These are phyloP conservation scores for Thaleichthys pacificus DNA, from an alignment of 2,797 vertebrate species.

Conservation along the genomic window DNA sequence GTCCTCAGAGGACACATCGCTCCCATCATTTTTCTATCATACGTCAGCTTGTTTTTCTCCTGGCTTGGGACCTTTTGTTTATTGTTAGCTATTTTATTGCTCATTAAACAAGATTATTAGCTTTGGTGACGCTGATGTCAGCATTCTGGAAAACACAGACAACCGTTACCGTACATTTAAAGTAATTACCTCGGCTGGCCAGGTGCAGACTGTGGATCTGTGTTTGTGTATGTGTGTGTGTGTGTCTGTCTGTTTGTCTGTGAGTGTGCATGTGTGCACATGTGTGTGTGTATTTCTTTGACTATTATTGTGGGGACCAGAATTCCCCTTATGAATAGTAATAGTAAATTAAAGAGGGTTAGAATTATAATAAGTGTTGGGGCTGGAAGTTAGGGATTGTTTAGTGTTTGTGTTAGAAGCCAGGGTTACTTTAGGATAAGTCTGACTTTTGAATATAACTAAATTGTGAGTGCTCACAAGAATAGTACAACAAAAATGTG, in stretches of 20 bases:
- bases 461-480: too few relatives aligned
- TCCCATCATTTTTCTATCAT: conserved; percentile 1
- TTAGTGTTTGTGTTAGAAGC: too few relatives aligned
- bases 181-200: conserved; percentile 50
- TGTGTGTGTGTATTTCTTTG: neutral
- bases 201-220: conserved; percentile 40
- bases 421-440: too few relatives aligned
- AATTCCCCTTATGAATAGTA: too few relatives aligned
- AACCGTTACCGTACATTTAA: conserved; percentile 45
- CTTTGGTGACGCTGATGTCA: conserved; percentile 56
- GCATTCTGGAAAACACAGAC: conserved; percentile 50
- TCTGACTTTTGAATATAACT: too few relatives aligned
- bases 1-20: too few relatives aligned
- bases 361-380: too few relatives aligned
- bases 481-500: neutral
- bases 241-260: neutral
- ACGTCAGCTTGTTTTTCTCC: conserved; percentile 53
- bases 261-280: neutral
- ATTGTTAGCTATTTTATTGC: conserved; percentile 57
- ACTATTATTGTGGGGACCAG: too few relatives aligned
- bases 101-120: conserved; percentile 63
- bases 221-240: neutral
- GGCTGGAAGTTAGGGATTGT: too few relatives aligned
- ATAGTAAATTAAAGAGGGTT: neutral
- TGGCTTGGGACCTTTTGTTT: conserved; percentile 48